Percentiles rank a stretch among this genome's conserved stretches.
Evolutionary conservation across 1,140 invertebrate species (phyloP).

Genomic region (Pantala flavescens): DNA sequence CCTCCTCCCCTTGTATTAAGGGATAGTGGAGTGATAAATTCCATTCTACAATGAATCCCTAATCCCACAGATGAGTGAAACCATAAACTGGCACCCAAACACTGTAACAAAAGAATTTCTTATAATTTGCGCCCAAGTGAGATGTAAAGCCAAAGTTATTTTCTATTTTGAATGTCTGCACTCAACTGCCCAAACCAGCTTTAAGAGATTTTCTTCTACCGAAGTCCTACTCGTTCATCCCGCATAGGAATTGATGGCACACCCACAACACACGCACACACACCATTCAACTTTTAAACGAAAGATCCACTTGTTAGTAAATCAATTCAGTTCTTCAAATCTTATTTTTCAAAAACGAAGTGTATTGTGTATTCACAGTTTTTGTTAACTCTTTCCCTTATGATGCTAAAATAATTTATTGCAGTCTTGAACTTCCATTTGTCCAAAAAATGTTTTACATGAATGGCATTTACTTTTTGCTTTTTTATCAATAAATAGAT

Average conservation of each 20-base stretch:
- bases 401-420: constrained; percentile 11
- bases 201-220: not conserved
- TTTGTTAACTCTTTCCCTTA: not conserved
- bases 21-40: not conserved
- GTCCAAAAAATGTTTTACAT: constrained; percentile 5
- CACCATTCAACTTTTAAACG: not conserved
- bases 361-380: constrained; percentile 10
- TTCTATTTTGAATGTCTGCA: not conserved
- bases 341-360: not conserved
- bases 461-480: constrained; percentile 1
- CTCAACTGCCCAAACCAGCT: not conserved
- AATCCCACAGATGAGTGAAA: not conserved
- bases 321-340: constrained; percentile 1
- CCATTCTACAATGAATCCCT: not conserved
- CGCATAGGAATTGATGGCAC: not conserved
- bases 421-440: constrained; percentile 9
- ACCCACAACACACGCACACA: not conserved
- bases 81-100: constrained; percentile 6
- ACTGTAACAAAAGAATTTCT: not conserved
- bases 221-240: not conserved
- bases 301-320: constrained; percentile 7
- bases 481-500: constrained; percentile 9
- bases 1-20: not conserved
- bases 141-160: not conserved
- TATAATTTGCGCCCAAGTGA: not conserved